A percentile compares a stretch with the other conserved stretches of the same genome.
phyloP scores from a whole-genome alignment of 2,888 invertebrate species.

The Polydesmus complanatus region DNA sequence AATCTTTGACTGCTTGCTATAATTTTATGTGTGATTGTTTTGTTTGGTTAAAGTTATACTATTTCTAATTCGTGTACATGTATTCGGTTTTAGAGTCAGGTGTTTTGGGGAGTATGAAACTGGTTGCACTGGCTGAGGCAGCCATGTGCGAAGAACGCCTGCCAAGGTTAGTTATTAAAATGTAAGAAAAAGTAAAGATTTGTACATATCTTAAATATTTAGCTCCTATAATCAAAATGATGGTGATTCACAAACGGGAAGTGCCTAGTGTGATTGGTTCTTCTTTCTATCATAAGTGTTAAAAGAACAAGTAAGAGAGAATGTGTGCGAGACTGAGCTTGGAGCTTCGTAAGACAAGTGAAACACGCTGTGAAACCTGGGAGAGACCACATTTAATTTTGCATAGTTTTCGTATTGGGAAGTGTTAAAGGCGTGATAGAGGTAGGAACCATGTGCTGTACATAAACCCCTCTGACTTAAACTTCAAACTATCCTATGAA shows the following conservation, averaged over 20 bases:
- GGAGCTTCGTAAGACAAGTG: too few species aligned
- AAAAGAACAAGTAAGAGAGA: too few species aligned
- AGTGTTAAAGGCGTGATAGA: too few species aligned
- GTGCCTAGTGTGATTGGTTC: not conserved
- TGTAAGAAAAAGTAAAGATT: not conserved
- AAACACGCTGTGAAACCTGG: too few species aligned
- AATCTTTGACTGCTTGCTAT: not conserved
- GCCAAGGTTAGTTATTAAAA: constrained; percentile 10
- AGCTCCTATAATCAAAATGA: not conserved
- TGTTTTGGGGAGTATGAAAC: constrained; percentile 36
- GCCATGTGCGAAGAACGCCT: constrained; percentile 29
- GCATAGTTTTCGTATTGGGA: too few species aligned
- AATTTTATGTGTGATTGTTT: not conserved
- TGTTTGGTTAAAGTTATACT: not conserved
- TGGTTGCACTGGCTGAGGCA: constrained; percentile 51
- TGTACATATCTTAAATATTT: not conserved
- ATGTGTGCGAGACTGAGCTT: too few species aligned
- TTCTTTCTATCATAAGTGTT: too few species aligned
- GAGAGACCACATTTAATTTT: too few species aligned
- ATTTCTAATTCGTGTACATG: not conserved
- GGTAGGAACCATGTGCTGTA: too few species aligned
- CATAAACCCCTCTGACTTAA: too few species aligned
- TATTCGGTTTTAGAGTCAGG: constrained; percentile 29
- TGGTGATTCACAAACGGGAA: not conserved
- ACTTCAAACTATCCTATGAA: too few species aligned